Conservation (phyloP, 1,140 invertebrate species). For the Epicauta chinensis region DNA sequence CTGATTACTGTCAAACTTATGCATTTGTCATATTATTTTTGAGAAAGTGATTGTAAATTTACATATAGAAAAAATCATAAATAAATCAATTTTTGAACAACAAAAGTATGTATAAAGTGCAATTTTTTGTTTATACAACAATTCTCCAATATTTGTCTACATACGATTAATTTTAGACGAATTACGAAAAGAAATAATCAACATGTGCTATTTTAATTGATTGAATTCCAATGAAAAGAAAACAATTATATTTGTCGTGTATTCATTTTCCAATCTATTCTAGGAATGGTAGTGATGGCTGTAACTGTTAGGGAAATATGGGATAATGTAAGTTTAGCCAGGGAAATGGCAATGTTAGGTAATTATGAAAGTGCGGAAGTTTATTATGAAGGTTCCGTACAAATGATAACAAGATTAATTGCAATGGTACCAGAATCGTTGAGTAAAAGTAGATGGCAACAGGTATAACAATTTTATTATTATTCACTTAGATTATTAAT, state of each 20-base stretch:
- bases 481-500: conserved; percentile 17
- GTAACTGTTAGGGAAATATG: conserved; percentile 81
- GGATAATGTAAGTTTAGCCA: conserved; percentile 86
- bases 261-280: too few relatives aligned
- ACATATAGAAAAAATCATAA: not conserved
- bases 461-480: conserved; percentile 28
- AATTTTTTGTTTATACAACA: not conserved
- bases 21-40: not conserved
- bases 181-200: not conserved
- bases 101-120: not conserved
- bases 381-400: conserved; percentile 90
- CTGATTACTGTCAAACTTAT: too few relatives aligned
- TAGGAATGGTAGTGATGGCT: conserved; percentile 54
- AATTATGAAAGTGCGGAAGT: conserved; percentile 93
- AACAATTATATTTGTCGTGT: not conserved
- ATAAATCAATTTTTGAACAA: not conserved
- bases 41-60: not conserved
- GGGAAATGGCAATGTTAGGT: conserved; percentile 90
- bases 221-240: not conserved
- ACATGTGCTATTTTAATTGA: not conserved
- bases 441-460: conserved; percentile 83
- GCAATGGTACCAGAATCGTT: conserved; percentile 72
- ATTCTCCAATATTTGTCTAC: not conserved
- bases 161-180: too few relatives aligned
- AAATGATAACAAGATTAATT: conserved; percentile 82